Percentiles rank a stretch among this genome's conserved stretches.
These are phyloP conservation scores for Cyprinus carpio DNA, from an alignment of 2,113 vertebrate genomes.

Conservation along the genomic window DNA sequence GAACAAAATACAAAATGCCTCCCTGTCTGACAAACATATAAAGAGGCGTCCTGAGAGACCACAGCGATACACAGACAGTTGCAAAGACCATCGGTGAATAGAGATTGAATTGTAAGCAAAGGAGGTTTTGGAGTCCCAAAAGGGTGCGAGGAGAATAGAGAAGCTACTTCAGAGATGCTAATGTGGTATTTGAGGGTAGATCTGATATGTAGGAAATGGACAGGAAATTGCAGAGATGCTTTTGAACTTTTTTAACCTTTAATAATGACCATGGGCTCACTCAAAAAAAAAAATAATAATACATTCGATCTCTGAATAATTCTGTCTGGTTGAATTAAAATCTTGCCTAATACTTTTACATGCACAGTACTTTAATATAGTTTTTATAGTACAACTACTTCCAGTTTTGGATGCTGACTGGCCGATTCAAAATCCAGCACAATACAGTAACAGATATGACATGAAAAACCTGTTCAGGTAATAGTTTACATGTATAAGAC, in stretches of 20 bases:
- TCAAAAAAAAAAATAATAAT: background rate
- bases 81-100: conserved; percentile 23
- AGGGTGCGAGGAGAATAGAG: conserved; percentile 48
- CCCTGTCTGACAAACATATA: background rate
- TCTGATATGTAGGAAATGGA: conserved; percentile 57
- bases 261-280: conserved; percentile 30
- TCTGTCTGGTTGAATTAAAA: background rate
- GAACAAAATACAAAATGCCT: background rate
- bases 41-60: conserved; percentile 18
- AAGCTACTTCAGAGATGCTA: conserved; percentile 64
- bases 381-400: background rate
- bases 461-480: background rate
- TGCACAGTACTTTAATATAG: background rate
- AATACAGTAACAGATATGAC: background rate
- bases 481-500: background rate
- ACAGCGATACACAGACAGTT: background rate
- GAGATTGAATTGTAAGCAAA: conserved; percentile 28
- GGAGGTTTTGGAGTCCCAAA: conserved; percentile 3
- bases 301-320: background rate
- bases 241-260: conserved; percentile 60
- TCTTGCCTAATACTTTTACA: background rate
- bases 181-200: conserved; percentile 73
- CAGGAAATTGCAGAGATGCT: conserved; percentile 57
- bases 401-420: background rate
- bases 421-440: background rate